Base-by-base conservation (phyloP, 2,113 vertebrate genomes). In the Hydrochoerus hydrochaeris region DNA sequence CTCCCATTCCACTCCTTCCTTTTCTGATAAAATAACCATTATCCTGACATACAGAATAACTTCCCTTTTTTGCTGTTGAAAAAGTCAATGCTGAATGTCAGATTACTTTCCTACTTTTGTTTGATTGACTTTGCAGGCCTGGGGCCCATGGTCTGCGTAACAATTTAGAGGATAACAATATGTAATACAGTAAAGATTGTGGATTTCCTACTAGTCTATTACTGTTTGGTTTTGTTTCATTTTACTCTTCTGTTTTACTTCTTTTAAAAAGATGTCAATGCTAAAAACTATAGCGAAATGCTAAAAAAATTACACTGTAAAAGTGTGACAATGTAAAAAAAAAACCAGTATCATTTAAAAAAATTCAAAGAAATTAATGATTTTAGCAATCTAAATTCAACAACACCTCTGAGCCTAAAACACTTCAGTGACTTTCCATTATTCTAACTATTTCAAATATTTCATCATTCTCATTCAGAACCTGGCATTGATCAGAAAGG, bases 11-110 rank as follows among this genome's bases (percentile, higher is more conserved):
- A 84, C 10, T 2, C 22, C 81, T 95, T 83, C 17, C 44, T 92
- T 77, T 77, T 30, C 41, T 46, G 32, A 58, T 10, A 67, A 97
- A 95, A 44, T 77, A 90, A 78, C 11, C 58, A 90, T 90, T 69
- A 63, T 44, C 0, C 35, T 85, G 19, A 86, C 8, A 14, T 58
- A 16, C 5, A 69, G 14, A 88, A 85, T 69, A 87, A 60, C 22
- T 26, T 41, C n/a, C 22, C 44, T 12, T 32, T 85, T 83, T 90
- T 46, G 46, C 3, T 20, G 8, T 32, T 88, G 13, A 78, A n/a
- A 26, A 95, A 63, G 5, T 28, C n/a, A 85, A 86, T 1, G 0
- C 30, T 86, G 73, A 73, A 73, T 57, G 54, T 19, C 54, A 57
- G 54, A 57, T 57, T 57, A 57, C 54, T 57, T 57, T 57, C 17